These are phyloP conservation scores for Platichthys flesus DNA, from an alignment of 2,113 vertebrate genomes.

Conservation along the genomic window DNA sequence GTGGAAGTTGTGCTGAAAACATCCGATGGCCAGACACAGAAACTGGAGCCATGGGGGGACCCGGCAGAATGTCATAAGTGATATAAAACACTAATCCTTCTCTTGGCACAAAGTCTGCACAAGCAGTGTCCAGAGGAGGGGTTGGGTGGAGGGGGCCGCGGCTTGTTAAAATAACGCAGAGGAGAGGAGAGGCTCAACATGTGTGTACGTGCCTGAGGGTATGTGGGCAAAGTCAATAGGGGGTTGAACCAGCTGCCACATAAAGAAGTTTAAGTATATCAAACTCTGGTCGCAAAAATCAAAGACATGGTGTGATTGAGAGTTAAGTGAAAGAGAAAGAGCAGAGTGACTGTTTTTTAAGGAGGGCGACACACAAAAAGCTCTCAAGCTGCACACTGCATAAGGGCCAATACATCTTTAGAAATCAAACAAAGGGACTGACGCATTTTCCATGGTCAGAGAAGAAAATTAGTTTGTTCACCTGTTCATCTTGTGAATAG, in stretches of 20 bases:
- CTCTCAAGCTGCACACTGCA: constrained; percentile 24
- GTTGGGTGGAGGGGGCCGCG: constrained; percentile 15
- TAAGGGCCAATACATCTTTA: constrained; percentile 47
- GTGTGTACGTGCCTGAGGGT: constrained; percentile 48
- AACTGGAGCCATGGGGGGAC: constrained; percentile 62
- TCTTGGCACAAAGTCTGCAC: constrained; percentile 68
- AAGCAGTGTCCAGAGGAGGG: constrained; percentile 44
- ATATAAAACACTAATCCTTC: constrained; percentile 81
- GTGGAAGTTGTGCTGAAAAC: constrained; percentile 53
- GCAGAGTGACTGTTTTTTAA: constrained; percentile 21
- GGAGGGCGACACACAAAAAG: constrained; percentile 35
- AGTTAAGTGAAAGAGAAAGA: background rate
- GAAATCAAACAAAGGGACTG: constrained; percentile 52
- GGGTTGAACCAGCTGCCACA: constrained; percentile 76
- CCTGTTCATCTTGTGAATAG: constrained; percentile 59
- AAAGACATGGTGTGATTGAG: constrained; percentile 48
- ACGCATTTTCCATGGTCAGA: constrained; percentile 29
- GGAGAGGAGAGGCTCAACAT: constrained; percentile 57
- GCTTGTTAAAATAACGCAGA: constrained; percentile 78
- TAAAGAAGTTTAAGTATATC: constrained; percentile 73
- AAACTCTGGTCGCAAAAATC: constrained; percentile 62
- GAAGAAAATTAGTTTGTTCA: constrained; percentile 53
- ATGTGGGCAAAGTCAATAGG: constrained; percentile 52
- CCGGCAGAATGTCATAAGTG: constrained; percentile 77
- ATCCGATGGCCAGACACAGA: constrained; percentile 31